phyloP scores from a whole-genome alignment of 2,888 invertebrate species.

The Platypus cylindrus region DNA sequence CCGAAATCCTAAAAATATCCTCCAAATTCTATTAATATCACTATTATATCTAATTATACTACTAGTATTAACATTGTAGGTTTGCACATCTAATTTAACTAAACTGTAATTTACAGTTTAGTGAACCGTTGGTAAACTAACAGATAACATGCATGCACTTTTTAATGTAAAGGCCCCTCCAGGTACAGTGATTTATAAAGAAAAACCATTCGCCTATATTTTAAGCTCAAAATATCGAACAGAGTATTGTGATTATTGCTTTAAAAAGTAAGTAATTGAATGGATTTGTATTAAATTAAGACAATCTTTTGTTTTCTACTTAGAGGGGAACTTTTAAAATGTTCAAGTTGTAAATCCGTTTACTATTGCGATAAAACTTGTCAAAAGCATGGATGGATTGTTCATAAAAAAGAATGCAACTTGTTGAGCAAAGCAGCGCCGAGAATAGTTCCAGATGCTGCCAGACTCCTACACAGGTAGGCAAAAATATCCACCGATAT shows the following conservation, averaged over 20 bases:
- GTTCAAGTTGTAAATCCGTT: slow-evolving; percentile 71
- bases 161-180: slow-evolving; percentile 42
- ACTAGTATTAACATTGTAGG: no score
- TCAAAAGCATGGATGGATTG: slow-evolving; percentile 68
- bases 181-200: slow-evolving; percentile 55
- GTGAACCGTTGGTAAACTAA: no score
- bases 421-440: slow-evolving; percentile 61
- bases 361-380: slow-evolving; percentile 72
- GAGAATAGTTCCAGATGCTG: slow-evolving; percentile 67
- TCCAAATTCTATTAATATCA: no score
- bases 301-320: no score
- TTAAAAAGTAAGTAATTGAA: slow-evolving; percentile 52
- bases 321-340: slow-evolving; percentile 63
- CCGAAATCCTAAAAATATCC: no score
- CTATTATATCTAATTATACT: no score
- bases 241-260: slow-evolving; percentile 64
- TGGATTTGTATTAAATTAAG: no score
- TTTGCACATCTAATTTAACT: no score
- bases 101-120: no score
- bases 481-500: background rate
- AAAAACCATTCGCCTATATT: slow-evolving; percentile 64
- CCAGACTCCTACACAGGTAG: slow-evolving; percentile 47
- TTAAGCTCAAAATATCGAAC: slow-evolving; percentile 57
- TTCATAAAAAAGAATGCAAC: slow-evolving; percentile 74
- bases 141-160: no score